phyloP scores from a whole-genome alignment of 2,888 invertebrate genomes.

The Polyommatus icarus region DNA sequence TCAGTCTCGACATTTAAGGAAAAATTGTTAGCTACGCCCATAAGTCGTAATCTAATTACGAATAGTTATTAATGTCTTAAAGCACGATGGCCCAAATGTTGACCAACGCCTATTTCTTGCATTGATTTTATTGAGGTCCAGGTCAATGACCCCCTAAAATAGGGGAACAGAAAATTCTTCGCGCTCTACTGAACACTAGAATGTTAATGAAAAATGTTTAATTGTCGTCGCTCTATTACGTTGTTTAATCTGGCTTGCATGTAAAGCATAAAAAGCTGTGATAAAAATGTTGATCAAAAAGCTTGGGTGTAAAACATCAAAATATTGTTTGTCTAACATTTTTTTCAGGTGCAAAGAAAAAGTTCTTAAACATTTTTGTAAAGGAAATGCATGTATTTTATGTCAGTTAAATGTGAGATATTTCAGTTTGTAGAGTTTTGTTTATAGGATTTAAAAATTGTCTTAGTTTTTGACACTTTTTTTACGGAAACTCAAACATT shows the following conservation, averaged over 20 bases:
- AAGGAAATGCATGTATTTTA: too few relatives aligned
- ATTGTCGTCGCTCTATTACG: not conserved
- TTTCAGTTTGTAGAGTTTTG: too few relatives aligned
- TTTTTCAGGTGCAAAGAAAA: too few relatives aligned
- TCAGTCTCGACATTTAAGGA: not conserved
- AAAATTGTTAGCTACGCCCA: not conserved
- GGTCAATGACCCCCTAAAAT: conserved; percentile 35
- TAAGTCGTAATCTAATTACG: not conserved
- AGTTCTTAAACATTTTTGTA: too few relatives aligned
- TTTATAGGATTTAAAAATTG: too few relatives aligned
- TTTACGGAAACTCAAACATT: too few relatives aligned
- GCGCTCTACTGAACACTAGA: not conserved
- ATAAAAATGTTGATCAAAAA: not conserved
- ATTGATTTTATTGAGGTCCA: conserved; percentile 36
- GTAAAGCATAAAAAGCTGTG: not conserved
- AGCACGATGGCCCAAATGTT: conserved; percentile 1
- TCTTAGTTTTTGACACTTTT: too few relatives aligned
- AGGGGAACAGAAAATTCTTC: conserved; percentile 26
- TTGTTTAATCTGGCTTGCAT: not conserved
- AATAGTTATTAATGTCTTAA: not conserved
- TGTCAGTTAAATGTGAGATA: too few relatives aligned
- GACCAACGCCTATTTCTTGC: conserved; percentile 33
- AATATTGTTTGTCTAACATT: too few relatives aligned
- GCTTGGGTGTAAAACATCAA: too few relatives aligned
- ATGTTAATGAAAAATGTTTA: not conserved